These are phyloP conservation scores for Subanguina moxae DNA, from an alignment of 1,140 invertebrate species.

Conservation along the genomic window DNA sequence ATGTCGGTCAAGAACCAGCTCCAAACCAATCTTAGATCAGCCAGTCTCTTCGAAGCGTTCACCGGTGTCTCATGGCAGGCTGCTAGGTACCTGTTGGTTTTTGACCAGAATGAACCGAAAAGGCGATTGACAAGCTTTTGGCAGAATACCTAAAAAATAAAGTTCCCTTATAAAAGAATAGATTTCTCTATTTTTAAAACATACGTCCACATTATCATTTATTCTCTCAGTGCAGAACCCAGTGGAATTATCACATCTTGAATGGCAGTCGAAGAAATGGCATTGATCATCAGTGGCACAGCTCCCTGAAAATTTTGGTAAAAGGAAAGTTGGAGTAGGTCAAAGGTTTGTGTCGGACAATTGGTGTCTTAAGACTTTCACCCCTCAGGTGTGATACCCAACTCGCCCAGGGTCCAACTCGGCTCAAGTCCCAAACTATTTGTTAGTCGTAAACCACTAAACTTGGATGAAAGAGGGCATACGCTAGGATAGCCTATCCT, in stretches of 20 bases:
- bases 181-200: not conserved
- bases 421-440: too few relatives aligned
- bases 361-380: too few relatives aligned
- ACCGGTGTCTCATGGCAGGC: slow-evolving; percentile 49
- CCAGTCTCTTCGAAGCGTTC: slow-evolving; percentile 49
- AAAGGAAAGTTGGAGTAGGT: too few relatives aligned
- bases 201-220: slow-evolving; percentile 58
- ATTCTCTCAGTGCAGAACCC: slow-evolving; percentile 41
- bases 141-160: slow-evolving; percentile 52
- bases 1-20: slow-evolving; percentile 55
- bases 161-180: not conserved
- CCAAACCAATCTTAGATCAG: slow-evolving; percentile 54
- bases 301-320: not conserved
- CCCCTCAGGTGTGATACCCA: too few relatives aligned
- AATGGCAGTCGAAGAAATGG: slow-evolving; percentile 43
- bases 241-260: slow-evolving; percentile 40
- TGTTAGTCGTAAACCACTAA: too few relatives aligned
- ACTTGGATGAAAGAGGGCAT: too few relatives aligned
- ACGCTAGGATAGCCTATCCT: too few relatives aligned
- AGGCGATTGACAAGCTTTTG: slow-evolving; percentile 51
- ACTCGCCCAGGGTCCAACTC: too few relatives aligned
- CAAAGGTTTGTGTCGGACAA: too few relatives aligned
- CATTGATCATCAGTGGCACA: slow-evolving; percentile 5
- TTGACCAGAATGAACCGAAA: slow-evolving; percentile 57
- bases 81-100: slow-evolving; percentile 54